A percentile compares a stretch with the other conserved stretches of the same genome.
Conservation (phyloP, 1,140 invertebrate species). For the Leptinotarsa lineolata region DNA sequence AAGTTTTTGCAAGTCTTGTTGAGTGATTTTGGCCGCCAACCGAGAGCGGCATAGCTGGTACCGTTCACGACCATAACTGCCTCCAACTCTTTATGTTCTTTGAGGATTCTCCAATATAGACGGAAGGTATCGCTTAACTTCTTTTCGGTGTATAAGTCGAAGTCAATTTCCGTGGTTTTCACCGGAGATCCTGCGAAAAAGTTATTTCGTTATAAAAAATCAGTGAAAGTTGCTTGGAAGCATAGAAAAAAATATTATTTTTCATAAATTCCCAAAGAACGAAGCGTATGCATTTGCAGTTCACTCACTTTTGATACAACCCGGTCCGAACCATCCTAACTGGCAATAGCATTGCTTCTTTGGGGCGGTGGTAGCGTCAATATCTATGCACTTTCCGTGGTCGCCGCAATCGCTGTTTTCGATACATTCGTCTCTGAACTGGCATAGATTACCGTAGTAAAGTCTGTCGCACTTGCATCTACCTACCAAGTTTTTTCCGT, state of each 20-base stretch:
- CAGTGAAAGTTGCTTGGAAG: neutral
- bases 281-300: neutral
- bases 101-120: constrained; percentile 82
- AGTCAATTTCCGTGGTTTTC: constrained; percentile 67
- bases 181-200: constrained; percentile 65
- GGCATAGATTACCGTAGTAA: constrained; percentile 79
- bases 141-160: constrained; percentile 69
- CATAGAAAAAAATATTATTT: constrained; percentile 8
- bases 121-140: constrained; percentile 73
- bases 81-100: constrained; percentile 81
- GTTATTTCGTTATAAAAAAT: too few relatives aligned
- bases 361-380: constrained; percentile 78
- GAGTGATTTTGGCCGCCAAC: constrained; percentile 76
- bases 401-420: constrained; percentile 82
- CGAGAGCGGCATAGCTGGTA: constrained; percentile 83
- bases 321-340: constrained; percentile 80
- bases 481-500: constrained; percentile 76
- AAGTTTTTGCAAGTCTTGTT: constrained; percentile 77
- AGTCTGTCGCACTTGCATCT: constrained; percentile 82
- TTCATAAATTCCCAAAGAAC: constrained; percentile 9
- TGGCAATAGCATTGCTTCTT: constrained; percentile 88
- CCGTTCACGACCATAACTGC: constrained; percentile 81
- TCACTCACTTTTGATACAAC: constrained; percentile 75
- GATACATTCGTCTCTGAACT: constrained; percentile 83
- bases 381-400: constrained; percentile 81